Evolutionary conservation across 2,113 vertebrate genomes (phyloP).

Genomic region (Kryptolebias marmoratus): DNA sequence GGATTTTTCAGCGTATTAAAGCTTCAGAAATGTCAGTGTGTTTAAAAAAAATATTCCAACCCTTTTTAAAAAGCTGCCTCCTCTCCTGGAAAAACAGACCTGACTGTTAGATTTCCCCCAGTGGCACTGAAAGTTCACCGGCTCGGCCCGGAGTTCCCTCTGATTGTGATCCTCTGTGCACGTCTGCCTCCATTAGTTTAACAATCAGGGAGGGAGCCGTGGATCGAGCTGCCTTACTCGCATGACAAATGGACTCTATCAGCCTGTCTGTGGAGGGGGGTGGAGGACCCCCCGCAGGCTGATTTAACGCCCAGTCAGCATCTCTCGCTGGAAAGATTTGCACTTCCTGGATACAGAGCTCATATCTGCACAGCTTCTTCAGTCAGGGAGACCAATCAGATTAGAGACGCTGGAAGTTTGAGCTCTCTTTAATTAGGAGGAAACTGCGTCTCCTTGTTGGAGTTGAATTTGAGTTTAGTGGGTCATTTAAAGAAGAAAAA

Average conservation of each 20-base stretch:
- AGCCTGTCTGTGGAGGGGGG: slow-evolving; percentile 4
- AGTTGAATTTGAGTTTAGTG: background rate
- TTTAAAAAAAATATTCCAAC: too few species aligned
- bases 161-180: background rate
- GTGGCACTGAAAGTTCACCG: background rate
- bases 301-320: slow-evolving; percentile 42
- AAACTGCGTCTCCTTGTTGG: background rate
- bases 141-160: background rate
- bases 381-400: slow-evolving; percentile 36
- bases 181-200: background rate
- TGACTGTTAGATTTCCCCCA: background rate
- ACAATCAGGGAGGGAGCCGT: slow-evolving; percentile 7
- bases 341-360: slow-evolving; percentile 14
- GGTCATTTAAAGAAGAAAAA: background rate
- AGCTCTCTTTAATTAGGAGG: accelerated
- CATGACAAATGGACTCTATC: slow-evolving; percentile 54
- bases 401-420: background rate
- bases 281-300: slow-evolving; percentile 37
- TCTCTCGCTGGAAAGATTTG: slow-evolving; percentile 28
- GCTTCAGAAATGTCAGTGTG: too few species aligned
- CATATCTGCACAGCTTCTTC: background rate
- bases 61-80: too few species aligned
- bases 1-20: too few species aligned
- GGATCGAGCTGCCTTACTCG: background rate
- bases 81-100: too few species aligned